Base-by-base conservation (phyloP, 2,113 vertebrate species). In the Colistium nudipinnis region DNA sequence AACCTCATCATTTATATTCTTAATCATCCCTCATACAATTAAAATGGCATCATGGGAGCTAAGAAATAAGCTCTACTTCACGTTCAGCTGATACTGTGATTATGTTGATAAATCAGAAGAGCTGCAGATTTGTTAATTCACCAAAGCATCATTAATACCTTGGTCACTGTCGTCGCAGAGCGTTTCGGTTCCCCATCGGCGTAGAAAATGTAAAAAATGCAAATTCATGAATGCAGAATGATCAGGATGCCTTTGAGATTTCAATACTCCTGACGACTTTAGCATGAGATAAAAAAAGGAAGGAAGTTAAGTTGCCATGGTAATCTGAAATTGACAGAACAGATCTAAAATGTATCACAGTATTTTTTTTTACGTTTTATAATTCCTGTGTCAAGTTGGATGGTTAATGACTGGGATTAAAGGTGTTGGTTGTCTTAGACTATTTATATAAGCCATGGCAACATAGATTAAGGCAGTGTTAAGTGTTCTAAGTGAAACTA, bases 61-160 rank as follows among this genome's bases (percentile, higher is more conserved):
- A 19, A 25, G 59, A 71, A 81, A 67, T 64, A 72, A 82, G 59
- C 19, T 12, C 17, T 48, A 51, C 44, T 25, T 62, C 62, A 38
- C 56, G 7, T 73, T 52, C 60, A 19, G 61, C 62, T 33, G 30
- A 61, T 56, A 38, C 59, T 52, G 41, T 80, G 84, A 87, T 83
- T 87, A 80, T 61, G 55, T 65, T 55, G 66, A 84, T 63, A 60
- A 52, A 63, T 80, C 55, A 70, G 4, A 68, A 67, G 71, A 49
- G 62, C 27, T 30, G 43, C 51, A 66, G 68, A 84, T 83, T 72
- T 77, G 52, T 82, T 61, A 57, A 65, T 85, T 78, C 55, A 84
- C 83, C 80, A 59, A 70, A 83, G 68, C 33, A 65, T 87, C 69
- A 81, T 84, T 77, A 83, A 80, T 74, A 70, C 17, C 22, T 73